Evolutionary conservation across 1,140 invertebrate genomes (phyloP), one percentile per base, ranked within the genome.

Genomic region (Camponotus pennsylvanicus): DNA sequence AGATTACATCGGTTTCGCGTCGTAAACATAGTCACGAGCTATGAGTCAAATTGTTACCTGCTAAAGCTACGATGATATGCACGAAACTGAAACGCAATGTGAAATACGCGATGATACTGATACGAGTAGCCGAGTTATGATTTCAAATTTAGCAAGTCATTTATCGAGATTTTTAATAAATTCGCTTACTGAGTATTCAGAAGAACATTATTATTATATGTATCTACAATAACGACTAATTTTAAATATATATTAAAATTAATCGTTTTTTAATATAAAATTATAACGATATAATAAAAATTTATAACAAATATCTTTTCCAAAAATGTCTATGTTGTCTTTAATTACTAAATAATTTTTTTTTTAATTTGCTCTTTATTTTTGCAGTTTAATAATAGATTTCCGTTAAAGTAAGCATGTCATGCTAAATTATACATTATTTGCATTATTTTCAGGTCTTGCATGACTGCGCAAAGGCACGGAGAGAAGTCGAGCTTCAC

Each of bases 401-500:
- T 34, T 21, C 11, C 63, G 3, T 57, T 32, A 40, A 42, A 52
- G 11, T 42, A 21, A 67, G 18, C n/a, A 21, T 52, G 13, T 70
- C 7, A 4, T 40, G 0, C 8, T 80, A 57, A 80, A 40, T 9
- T 21, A 1, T 7, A 27, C 2, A 8, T 13, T 55, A 9, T 42
- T 85, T 96, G 70, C 95, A 99, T 18, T 61, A 18, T 42, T 83
- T 96, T 69, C 95, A 99, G 97, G 98, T 99, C 37, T 95, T 99
- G 8, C 96, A 98, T 88, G 99, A 99, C 95, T 98, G 97, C 91
- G 95, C 97, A 3, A 99, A 99, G 95, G 98, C 99, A 0, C 96
- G 98, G 86, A 95, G 99, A 80, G 99, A 99, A 95, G 98, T 99
- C 2, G 98, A 99, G 89, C 95, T 99, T 18, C 99, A 99, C 94